These are phyloP conservation scores for Eupithecia subumbrata DNA, from an alignment of 2,888 invertebrate species.

Conservation along the genomic window DNA sequence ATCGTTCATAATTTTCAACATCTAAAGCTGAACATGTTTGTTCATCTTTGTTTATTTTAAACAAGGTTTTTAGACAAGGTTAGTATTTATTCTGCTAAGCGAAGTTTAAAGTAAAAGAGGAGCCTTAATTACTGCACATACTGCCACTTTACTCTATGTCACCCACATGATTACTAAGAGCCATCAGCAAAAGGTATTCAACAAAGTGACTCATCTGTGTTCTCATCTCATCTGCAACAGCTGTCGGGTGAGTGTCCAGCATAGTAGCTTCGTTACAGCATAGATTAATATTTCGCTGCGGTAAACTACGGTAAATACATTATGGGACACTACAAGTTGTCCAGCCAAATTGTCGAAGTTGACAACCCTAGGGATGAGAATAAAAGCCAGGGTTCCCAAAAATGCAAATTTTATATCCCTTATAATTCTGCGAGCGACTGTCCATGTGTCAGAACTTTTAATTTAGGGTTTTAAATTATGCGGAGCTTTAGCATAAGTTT, in stretches of 20 bases:
- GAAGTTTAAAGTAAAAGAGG: not conserved
- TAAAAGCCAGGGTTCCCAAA: constrained; percentile 38
- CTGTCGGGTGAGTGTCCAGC: not conserved
- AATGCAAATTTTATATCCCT: constrained; percentile 35
- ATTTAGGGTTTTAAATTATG: constrained; percentile 37
- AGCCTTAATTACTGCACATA: not conserved
- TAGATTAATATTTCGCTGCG: constrained; percentile 81
- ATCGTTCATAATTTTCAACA: not conserved
- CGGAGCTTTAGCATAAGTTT: constrained; percentile 38
- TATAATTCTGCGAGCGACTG: constrained; percentile 31
- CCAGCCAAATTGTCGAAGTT: constrained; percentile 78
- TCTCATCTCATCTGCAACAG: constrained; percentile 1
- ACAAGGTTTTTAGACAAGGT: not conserved
- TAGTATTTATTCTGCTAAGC: not conserved
- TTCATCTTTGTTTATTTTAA: not conserved
- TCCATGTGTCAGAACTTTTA: constrained; percentile 37
- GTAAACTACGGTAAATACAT: constrained; percentile 82
- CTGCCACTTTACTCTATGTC: not conserved
- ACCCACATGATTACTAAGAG: not conserved
- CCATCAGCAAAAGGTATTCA: constrained; percentile 9
- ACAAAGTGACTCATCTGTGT: constrained; percentile 28
- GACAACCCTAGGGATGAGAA: constrained; percentile 66
- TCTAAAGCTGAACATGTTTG: not conserved
- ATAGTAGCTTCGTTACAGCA: constrained; percentile 67
- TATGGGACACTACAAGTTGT: constrained; percentile 76